Conservation (phyloP, 92 coral and sea anemone genomes). For the Actinostola sp. region DNA sequence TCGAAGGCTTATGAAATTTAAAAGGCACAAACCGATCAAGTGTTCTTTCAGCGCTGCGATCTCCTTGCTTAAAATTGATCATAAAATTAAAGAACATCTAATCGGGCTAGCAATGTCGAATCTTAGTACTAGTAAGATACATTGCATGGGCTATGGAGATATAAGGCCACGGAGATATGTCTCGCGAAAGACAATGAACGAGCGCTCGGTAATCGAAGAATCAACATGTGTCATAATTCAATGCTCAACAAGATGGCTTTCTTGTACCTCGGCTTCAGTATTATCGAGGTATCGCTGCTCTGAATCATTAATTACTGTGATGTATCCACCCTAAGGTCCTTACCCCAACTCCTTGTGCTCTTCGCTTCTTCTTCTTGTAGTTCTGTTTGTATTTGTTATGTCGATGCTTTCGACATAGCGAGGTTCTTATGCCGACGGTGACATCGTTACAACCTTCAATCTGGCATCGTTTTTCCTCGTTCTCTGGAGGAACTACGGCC, state of each 20-base stretch:
- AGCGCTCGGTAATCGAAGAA: conserved; percentile 1
- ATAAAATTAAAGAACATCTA: neutral
- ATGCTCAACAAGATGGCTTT: conserved; percentile 12
- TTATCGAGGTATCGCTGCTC: neutral
- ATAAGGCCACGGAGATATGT: no score
- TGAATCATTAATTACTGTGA: neutral
- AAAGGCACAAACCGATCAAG: neutral
- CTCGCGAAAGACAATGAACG: conserved; percentile 32
- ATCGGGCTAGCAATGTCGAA: neutral
- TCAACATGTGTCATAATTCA: conserved; percentile 39
- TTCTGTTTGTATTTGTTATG: conserved; percentile 98
- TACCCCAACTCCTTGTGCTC: conserved; percentile 80
- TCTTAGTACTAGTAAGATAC: neutral
- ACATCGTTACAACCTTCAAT: conserved; percentile 90
- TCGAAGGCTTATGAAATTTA: neutral
- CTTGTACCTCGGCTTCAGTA: neutral
- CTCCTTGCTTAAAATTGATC: neutral
- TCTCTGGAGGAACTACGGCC: conserved; percentile 37
- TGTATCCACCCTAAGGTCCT: neutral
- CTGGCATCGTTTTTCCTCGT: conserved; percentile 75
- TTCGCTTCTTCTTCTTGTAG: conserved; percentile 95
- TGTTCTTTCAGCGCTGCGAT: conserved; percentile 10
- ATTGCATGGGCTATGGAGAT: neutral
- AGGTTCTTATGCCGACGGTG: conserved; percentile 89
- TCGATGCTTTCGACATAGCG: conserved; percentile 95